Conservation (phyloP, 2,797 vertebrate genomes). For the Hyperoplus immaculatus region DNA sequence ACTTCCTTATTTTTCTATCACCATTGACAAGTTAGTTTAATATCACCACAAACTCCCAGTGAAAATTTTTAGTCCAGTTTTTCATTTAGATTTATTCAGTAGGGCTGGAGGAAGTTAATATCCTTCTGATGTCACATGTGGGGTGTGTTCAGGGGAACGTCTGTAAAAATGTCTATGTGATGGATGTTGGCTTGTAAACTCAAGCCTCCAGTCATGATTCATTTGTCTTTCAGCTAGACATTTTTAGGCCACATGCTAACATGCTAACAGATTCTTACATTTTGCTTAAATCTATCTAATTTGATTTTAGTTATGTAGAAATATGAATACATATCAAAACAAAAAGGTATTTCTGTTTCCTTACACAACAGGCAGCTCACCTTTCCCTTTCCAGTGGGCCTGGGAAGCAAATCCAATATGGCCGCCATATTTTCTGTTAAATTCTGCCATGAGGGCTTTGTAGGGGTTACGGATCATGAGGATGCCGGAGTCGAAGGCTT, state of each 20-base stretch:
- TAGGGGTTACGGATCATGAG: slow-evolving; percentile 97
- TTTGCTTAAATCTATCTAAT: too few relatives aligned
- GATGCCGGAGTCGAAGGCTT: slow-evolving; percentile 92
- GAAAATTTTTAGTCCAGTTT: neutral
- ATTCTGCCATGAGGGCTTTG: slow-evolving; percentile 98
- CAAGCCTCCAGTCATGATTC: neutral
- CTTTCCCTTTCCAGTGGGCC: slow-evolving; percentile 97
- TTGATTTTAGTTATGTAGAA: too few relatives aligned
- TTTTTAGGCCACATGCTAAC: neutral
- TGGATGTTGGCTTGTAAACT: neutral
- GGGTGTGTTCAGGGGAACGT: neutral
- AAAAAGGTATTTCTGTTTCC: neutral
- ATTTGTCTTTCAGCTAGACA: neutral
- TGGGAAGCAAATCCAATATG: slow-evolving; percentile 97
- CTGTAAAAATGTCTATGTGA: neutral
- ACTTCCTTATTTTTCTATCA: slow-evolving; percentile 17
- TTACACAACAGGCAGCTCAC: slow-evolving; percentile 73
- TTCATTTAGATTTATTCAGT: neutral
- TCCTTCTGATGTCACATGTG: neutral
- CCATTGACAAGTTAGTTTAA: neutral
- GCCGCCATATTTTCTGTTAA: slow-evolving; percentile 96
- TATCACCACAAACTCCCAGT: neutral
- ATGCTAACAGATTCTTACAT: neutral
- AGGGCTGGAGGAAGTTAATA: neutral
- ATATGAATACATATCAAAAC: neutral